Percentiles rank a stretch among this genome's conserved stretches.
phyloP scores from a whole-genome alignment of 1,140 invertebrate genomes.

The Chymomyza costata region DNA sequence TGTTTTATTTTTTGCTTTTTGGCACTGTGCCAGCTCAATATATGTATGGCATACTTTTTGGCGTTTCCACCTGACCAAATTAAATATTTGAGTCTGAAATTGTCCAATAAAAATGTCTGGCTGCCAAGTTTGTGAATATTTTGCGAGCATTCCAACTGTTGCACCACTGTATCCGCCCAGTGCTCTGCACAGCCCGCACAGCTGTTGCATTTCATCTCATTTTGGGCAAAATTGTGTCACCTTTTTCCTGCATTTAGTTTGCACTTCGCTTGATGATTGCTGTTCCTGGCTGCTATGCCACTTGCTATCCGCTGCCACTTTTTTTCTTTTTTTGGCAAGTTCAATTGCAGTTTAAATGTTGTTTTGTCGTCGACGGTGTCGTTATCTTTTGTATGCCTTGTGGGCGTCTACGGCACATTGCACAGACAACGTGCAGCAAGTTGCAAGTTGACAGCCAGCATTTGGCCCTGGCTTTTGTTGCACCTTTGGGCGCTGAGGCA shows the following conservation, averaged over 20 bases:
- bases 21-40: constrained; percentile 10
- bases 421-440: no score
- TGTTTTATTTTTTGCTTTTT: constrained; percentile 7
- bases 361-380: constrained; percentile 3
- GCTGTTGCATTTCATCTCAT: no score
- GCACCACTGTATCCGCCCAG: not conserved
- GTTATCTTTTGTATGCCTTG: not conserved
- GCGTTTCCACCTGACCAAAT: constrained; percentile 16
- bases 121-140: no score
- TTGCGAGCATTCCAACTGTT: not conserved
- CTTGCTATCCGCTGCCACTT: not conserved
- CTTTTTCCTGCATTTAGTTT: no score
- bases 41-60: no score
- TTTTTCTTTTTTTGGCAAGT: constrained; percentile 5
- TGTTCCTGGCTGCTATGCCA: constrained; percentile 1
- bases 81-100: constrained; percentile 28
- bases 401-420: no score
- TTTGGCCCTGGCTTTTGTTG: no score
- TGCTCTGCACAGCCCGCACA: no score
- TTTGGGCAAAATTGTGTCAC: not conserved
- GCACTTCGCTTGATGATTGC: constrained; percentile 11
- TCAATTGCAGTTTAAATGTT: constrained; percentile 36
- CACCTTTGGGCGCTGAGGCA: not conserved
- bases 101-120: constrained; percentile 23
- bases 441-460: no score